Base-by-base conservation (phyloP, 2,797 vertebrate genomes). In the Threskiornis aethiopicus region DNA sequence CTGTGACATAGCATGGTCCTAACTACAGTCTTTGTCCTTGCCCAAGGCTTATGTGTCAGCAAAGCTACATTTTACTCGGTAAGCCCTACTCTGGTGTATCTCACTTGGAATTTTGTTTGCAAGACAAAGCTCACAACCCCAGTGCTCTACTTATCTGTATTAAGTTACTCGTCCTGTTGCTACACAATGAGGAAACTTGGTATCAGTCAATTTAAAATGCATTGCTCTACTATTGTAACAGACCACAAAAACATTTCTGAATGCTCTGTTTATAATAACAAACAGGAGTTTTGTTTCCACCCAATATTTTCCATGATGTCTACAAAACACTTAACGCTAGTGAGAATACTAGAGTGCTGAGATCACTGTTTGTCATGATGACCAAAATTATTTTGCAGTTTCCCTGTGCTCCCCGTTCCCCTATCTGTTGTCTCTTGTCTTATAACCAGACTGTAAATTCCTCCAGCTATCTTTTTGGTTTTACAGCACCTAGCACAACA, bases 161-260 rank as follows among this genome's bases (percentile, higher is more conserved):
- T 94, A 95, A 86, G 71, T 96, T 92, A 84, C 82, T 78, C 8
- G 1, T 35, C 35, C 69, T 7, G 9, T 91, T 90, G 80, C 49
- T 86, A 78, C 93, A 86, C 82, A 92, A 49, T 87, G 69, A 94
- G 42, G 54, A 93, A 93, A 91, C 62, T 81, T 84, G 33, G 64
- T 93, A 93, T 91, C 89, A 69, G 81, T 41, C 71, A 71, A 8
- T 86, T 96, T 93, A 69, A 93, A 94, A 75, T 62, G 18, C 54
- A 71, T 92, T 92, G 65, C 54, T 80, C 58, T 87, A 75, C 66
- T 93, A 90, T 75, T 85, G 35, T 51, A 89, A 73, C 64, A 95
- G 67, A 96, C 90, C 89, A 90, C 88, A 97, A 67, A 87, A 80
- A 59, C 41, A 85, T 92, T 97, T 95, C 65, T 37, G 84, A 90